phyloP scores from a whole-genome alignment of 2,888 invertebrate genomes.

The Eupithecia insigniata region DNA sequence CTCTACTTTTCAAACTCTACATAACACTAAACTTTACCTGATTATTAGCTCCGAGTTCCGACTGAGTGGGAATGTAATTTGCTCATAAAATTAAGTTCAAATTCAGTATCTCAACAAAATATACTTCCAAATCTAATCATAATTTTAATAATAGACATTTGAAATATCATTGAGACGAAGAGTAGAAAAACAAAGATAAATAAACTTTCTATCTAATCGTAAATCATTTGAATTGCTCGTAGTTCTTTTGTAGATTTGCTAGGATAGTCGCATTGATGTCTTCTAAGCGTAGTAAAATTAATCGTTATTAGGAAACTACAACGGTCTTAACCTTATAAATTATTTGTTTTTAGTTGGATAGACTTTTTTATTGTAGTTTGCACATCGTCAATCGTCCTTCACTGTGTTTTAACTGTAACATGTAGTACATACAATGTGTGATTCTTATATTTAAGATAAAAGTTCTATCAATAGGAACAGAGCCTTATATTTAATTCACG shows the following conservation, averaged over 20 bases:
- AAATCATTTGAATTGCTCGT: background rate
- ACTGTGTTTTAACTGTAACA: conserved; percentile 2
- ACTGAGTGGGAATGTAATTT: background rate
- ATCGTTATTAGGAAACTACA: no score
- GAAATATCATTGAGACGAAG: background rate
- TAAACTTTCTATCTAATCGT: no score
- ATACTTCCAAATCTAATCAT: background rate
- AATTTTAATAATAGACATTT: background rate
- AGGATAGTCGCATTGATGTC: background rate
- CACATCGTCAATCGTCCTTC: background rate
- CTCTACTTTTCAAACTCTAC: background rate
- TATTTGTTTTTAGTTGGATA: background rate
- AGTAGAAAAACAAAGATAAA: background rate
- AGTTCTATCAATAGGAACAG: background rate
- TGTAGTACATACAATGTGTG: background rate
- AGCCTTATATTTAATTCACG: background rate
- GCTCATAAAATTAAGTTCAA: background rate
- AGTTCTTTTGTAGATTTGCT: background rate
- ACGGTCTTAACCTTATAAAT: background rate
- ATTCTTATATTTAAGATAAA: background rate
- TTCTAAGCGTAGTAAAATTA: background rate
- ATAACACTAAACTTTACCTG: background rate
- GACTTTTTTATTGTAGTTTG: background rate
- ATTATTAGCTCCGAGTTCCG: background rate
- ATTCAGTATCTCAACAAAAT: background rate